Conservation (phyloP, 2,113 vertebrate genomes). For the Fulica atra region DNA sequence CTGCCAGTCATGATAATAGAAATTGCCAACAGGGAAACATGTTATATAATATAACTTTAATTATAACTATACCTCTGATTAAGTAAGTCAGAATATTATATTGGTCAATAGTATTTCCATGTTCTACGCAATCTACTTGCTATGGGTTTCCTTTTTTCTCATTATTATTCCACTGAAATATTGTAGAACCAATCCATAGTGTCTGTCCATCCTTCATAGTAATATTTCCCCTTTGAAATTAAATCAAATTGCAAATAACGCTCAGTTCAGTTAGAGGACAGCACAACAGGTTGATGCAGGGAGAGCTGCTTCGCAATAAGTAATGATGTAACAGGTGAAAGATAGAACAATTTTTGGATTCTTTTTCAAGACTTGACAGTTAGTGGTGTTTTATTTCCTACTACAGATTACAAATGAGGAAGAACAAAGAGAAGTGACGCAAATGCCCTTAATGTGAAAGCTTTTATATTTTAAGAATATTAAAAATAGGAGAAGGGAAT, state of each 20-base stretch:
- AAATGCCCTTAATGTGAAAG: background rate
- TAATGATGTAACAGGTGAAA: slow-evolving; percentile 39
- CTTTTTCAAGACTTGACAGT: background rate
- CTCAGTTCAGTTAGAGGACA: background rate
- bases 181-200: background rate
- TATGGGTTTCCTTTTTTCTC: background rate
- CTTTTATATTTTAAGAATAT: background rate
- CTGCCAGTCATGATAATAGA: background rate
- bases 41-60: background rate
- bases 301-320: background rate
- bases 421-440: background rate
- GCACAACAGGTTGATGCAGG: slow-evolving; percentile 11
- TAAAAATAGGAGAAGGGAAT: background rate
- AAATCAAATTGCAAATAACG: background rate
- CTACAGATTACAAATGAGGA: background rate
- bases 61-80: background rate
- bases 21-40: background rate
- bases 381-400: background rate
- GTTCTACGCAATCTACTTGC: background rate
- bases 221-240: slow-evolving; percentile 10
- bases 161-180: background rate
- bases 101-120: background rate
- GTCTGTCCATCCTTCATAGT: background rate
- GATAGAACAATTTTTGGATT: background rate
- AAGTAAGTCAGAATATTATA: background rate